Percentiles rank a stretch among this genome's conserved stretches.
These are phyloP conservation scores for Acleris holmiana DNA, from an alignment of 2,888 invertebrate species.

Conservation along the genomic window DNA sequence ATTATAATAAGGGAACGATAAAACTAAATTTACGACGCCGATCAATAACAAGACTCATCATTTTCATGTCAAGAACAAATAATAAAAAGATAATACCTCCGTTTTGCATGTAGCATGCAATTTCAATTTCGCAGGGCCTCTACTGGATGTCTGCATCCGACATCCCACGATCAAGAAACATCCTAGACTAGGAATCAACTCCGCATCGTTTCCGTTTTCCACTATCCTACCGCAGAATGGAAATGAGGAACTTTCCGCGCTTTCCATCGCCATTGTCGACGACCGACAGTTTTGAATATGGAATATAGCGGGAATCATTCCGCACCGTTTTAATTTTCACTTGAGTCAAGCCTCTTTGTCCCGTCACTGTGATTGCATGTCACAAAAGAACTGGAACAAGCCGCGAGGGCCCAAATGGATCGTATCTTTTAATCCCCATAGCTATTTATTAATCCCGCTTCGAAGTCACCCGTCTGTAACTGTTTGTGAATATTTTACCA, in stretches of 20 bases:
- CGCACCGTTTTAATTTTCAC: conserved; percentile 53
- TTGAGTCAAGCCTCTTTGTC: conserved; percentile 50
- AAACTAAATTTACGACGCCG: too few relatives aligned
- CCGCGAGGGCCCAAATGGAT: conserved; percentile 37
- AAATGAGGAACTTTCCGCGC: conserved; percentile 44
- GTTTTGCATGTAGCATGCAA: conserved; percentile 1
- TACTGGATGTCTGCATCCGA: conserved; percentile 40
- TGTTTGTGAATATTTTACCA: conserved; percentile 9
- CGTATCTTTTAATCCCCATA: conserved; percentile 37
- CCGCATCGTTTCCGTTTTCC: conserved; percentile 33
- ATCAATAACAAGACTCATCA: too few relatives aligned
- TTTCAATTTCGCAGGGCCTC: conserved; percentile 24
- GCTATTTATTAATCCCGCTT: conserved; percentile 15
- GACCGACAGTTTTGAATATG: conserved; percentile 54
- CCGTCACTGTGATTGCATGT: conserved; percentile 51
- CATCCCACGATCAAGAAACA: conserved; percentile 37
- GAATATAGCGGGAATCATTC: conserved; percentile 54
- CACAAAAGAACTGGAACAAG: conserved; percentile 47
- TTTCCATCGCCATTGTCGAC: conserved; percentile 45
- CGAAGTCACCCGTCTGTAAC: conserved; percentile 14
- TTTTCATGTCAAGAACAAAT: too few relatives aligned
- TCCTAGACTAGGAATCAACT: conserved; percentile 28
- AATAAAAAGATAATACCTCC: neutral
- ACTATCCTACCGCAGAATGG: conserved; percentile 34
- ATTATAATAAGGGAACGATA: too few relatives aligned